Evolutionary conservation across 2,797 vertebrate species (phyloP).

Genomic region (Apodemus agrarius): DNA sequence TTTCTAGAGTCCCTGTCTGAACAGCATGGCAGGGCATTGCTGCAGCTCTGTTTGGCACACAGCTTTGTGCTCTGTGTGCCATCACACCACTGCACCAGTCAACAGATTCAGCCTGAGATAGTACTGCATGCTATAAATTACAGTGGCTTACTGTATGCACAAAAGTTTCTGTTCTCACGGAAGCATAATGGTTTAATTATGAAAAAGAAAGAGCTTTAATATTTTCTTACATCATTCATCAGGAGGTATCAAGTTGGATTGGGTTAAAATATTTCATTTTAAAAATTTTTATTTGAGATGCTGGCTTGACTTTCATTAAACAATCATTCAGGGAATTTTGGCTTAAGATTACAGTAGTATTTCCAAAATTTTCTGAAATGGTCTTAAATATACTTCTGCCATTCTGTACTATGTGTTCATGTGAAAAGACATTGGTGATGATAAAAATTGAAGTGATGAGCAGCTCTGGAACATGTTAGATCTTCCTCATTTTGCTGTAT

Average conservation of each 20-base stretch:
- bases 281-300: background rate
- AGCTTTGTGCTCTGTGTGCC: fast-evolving
- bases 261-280: background rate
- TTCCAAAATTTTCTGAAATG: background rate
- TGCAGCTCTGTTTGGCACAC: background rate
- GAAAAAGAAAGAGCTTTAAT: background rate
- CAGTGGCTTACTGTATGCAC: background rate
- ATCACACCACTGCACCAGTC: background rate
- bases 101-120: background rate
- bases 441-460: background rate
- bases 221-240: background rate
- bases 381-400: background rate
- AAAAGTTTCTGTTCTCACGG: background rate
- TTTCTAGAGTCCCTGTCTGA: background rate
- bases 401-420: background rate
- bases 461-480: background rate
- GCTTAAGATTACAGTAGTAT: too few relatives aligned
- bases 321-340: background rate
- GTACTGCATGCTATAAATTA: background rate
- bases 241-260: background rate
- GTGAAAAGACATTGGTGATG: background rate
- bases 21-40: background rate
- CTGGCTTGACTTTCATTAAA: background rate
- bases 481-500: background rate
- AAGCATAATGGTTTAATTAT: background rate